Evolutionary conservation across 2,113 vertebrate species (phyloP).

Genomic region (Paracanthobrama guichenoti): DNA sequence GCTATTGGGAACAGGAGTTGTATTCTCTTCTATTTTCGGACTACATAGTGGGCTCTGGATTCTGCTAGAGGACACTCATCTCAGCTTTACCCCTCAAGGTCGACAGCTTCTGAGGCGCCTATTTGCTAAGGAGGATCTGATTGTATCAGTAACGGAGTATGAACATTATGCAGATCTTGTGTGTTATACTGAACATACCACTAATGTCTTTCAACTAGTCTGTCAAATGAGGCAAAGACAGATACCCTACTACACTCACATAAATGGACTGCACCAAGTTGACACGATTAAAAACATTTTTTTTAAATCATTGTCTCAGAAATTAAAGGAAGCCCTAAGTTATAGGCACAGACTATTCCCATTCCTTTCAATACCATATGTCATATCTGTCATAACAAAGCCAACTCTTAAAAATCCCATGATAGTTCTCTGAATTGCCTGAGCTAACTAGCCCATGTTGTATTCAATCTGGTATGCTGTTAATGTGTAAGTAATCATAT

Average conservation of each 20-base stretch:
- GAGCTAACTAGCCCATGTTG: neutral
- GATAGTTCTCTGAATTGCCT: neutral
- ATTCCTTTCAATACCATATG: neutral
- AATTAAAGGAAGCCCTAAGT: neutral
- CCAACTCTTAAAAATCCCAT: neutral
- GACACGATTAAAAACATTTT: too few relatives aligned
- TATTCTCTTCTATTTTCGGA: conserved; percentile 67
- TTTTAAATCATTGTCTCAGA: neutral
- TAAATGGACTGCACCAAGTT: neutral
- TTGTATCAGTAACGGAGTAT: conserved; percentile 48
- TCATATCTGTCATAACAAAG: neutral
- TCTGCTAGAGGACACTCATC: conserved; percentile 62
- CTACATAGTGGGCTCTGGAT: conserved; percentile 52
- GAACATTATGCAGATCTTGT: conserved; percentile 34
- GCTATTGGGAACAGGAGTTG: conserved; percentile 60
- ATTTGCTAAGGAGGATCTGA: conserved; percentile 40
- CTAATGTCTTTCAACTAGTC: neutral
- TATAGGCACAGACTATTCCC: neutral
- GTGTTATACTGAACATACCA: conserved; percentile 9
- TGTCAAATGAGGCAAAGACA: neutral
- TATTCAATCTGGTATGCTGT: neutral
- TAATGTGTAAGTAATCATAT: neutral
- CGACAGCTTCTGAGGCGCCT: conserved; percentile 48
- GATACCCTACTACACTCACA: neutral
- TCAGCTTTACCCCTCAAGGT: conserved; percentile 65